These are phyloP conservation scores for Chloropsis hardwickii DNA, from an alignment of 2,113 vertebrate genomes.

Conservation along the genomic window DNA sequence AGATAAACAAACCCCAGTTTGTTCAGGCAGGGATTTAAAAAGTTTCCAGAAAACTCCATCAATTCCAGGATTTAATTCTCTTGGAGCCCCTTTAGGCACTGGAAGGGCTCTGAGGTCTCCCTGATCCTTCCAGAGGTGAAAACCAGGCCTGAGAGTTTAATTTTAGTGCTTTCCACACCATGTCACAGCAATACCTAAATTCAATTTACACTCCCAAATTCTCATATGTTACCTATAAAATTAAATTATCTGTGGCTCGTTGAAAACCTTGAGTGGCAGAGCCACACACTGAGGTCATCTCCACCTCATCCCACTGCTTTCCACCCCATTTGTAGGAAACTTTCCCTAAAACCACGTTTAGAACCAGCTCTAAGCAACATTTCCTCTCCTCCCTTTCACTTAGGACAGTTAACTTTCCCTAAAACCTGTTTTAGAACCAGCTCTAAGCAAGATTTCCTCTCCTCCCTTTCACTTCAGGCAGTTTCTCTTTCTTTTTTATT, in stretches of 20 bases:
- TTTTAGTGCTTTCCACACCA: neutral
- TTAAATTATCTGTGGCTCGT: neutral
- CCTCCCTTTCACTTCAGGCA: neutral
- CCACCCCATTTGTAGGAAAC: neutral
- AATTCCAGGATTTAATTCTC: neutral
- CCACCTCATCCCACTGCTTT: neutral
- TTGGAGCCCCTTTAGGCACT: neutral
- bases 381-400: neutral
- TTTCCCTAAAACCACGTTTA: neutral
- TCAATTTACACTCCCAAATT: neutral
- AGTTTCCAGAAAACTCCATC: neutral
- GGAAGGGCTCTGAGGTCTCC: neutral
- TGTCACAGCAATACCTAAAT: neutral
- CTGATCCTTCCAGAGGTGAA: neutral
- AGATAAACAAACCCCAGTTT: neutral
- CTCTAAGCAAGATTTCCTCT: neutral
- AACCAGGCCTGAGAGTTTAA: neutral
- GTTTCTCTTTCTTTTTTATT: neutral
- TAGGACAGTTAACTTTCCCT: neutral
- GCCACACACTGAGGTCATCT: neutral
- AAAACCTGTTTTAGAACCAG: neutral
- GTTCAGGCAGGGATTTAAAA: neutral
- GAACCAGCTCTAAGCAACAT: neutral
- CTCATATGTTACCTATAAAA: neutral
- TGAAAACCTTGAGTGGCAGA: neutral